Base-by-base conservation (phyloP, 2,888 invertebrate species). In the Drosophila setosimentum region DNA sequence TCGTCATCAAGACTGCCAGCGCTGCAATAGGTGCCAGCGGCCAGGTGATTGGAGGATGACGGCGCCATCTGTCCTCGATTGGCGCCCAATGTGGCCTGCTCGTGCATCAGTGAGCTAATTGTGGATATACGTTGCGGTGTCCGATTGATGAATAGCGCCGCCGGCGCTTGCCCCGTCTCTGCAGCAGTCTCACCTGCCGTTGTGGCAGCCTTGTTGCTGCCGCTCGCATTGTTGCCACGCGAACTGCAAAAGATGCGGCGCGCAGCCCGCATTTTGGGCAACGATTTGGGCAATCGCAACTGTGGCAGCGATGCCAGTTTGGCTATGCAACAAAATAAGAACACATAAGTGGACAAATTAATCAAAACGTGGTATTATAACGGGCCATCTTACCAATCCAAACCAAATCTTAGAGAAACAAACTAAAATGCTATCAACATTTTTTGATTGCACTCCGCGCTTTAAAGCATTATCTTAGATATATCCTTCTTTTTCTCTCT, bases 51-150 rank as follows among this genome's bases (percentile, higher is more conserved):
- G n/a, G 37, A 37, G 4, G 60, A 18, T 60, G 51, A 21, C 8
- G 45, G 24, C 27, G 11, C 27, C n/a, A 18, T 3, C 40, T 69
- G 62, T 45, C 24, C 45, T 11, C 21, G n/a, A 45, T 40, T 21
- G n/a, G 33, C n/a, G 8, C n/a, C 40, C 13, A 37, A 18, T n/a
- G 51, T 54, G 8, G 37, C 65, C 54, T 78, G 64, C 63, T 83
- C 84, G 40, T 92, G 80, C 91, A 92, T 91, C 68, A 92, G 59
- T 21, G 92, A 92, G 33, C 93, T 91, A 40, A 93, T 91, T 3
- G 93, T 93, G 5, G 93, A 92, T 32, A 93, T 93, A 57, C 89
- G 88, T 13, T 89, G 85, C 10, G 93, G 93, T 33, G 93, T 92
- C 7, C 89, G 89, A 80, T 92, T 89, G 45, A 93, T 92, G 62